phyloP scores from a whole-genome alignment of 2,888 invertebrate genomes.

The Agelastica alni region DNA sequence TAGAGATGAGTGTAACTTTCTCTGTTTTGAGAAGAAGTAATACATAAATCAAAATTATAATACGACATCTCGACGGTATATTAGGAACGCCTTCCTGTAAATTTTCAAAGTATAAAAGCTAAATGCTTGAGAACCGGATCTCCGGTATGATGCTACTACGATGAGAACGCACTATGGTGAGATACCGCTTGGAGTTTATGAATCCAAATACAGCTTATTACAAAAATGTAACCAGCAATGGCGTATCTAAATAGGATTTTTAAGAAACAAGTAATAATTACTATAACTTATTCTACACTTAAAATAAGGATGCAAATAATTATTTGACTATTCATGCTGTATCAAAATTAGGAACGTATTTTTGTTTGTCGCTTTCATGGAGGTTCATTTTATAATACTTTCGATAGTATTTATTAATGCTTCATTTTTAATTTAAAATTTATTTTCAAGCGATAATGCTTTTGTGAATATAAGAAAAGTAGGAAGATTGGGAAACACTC shows the following conservation, averaged over 20 bases:
- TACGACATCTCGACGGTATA: conserved; percentile 43
- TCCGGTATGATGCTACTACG: conserved; percentile 27
- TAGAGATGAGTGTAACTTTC: conserved; percentile 41
- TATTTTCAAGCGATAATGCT: no score
- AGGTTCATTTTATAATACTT: no score
- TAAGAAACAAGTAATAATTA: background rate
- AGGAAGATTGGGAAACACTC: no score
- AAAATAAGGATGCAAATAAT: no score
- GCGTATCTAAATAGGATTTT: background rate
- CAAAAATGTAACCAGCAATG: conserved; percentile 30
- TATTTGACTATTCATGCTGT: no score
- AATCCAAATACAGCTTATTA: conserved; percentile 40
- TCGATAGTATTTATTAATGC: no score
- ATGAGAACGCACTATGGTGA: conserved; percentile 13
- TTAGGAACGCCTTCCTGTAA: conserved; percentile 42
- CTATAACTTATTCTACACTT: no score
- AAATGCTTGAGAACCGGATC: conserved; percentile 36
- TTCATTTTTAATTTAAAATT: no score
- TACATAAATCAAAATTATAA: conserved; percentile 46
- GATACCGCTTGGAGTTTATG: conserved; percentile 33
- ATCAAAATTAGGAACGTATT: no score
- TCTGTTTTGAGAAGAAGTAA: conserved; percentile 19
- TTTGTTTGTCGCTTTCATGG: no score
- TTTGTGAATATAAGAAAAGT: no score
- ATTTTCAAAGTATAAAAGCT: conserved; percentile 40